Evolutionary conservation across 2,888 invertebrate genomes (phyloP).

Genomic region (Cerastis rubricosa): DNA sequence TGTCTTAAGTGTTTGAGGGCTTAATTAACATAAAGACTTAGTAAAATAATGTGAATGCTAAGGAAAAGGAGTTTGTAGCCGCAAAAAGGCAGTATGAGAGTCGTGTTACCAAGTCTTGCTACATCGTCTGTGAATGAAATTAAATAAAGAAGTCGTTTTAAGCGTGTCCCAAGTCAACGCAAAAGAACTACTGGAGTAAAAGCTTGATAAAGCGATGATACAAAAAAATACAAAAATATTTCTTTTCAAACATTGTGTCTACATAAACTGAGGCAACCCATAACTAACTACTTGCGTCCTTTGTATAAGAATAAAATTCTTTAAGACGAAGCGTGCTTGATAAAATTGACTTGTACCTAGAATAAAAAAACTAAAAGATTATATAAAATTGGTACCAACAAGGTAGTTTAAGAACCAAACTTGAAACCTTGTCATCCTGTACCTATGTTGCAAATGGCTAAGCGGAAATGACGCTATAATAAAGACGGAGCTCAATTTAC

Average conservation of each 20-base stretch:
- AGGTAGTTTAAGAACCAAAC: background rate
- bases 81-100: background rate
- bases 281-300: background rate
- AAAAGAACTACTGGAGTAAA: no score
- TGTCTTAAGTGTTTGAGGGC: background rate
- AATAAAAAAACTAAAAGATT: no score
- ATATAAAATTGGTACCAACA: background rate
- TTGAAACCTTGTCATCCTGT: background rate
- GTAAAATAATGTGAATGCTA: background rate
- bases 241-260: no score
- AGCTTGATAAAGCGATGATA: no score
- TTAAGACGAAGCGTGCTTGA: no score
- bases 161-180: no score
- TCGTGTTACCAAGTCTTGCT: background rate
- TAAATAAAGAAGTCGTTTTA: background rate
- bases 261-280: no score
- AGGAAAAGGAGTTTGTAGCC: background rate
- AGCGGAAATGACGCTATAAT: background rate
- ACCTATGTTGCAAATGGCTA: background rate
- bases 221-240: no score
- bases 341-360: background rate
- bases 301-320: background rate
- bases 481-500: constrained; percentile 8
- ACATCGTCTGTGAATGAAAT: background rate
- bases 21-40: no score